Conservation (phyloP, 1,140 invertebrate genomes). For the Diorhabda sublineata region DNA sequence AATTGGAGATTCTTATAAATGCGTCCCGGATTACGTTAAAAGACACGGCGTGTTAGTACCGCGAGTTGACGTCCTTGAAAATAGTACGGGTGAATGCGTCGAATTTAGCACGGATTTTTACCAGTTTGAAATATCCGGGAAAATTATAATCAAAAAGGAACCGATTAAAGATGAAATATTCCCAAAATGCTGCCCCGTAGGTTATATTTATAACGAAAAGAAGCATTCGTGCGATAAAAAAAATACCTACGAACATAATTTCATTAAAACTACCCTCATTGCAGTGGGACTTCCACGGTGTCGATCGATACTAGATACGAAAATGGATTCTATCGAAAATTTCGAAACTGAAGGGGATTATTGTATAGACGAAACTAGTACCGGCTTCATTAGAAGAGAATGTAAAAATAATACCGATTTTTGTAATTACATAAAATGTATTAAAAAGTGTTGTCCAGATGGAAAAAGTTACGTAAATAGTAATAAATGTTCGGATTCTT, state of each 20-base stretch:
- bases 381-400: constrained; percentile 20
- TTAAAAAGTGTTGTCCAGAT: constrained; percentile 32
- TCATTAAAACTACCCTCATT: constrained; percentile 20
- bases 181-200: constrained; percentile 31
- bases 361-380: constrained; percentile 23
- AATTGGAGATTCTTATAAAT: not conserved
- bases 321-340: not conserved
- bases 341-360: constrained; percentile 4
- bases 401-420: constrained; percentile 22
- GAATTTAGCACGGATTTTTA: not conserved
- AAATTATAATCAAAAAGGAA: not conserved
- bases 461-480: constrained; percentile 31
- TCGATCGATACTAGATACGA: constrained; percentile 24
- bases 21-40: not conserved
- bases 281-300: constrained; percentile 28
- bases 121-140: not conserved
- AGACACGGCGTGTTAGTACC: not conserved
- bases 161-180: constrained; percentile 9
- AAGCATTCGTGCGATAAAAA: constrained; percentile 22
- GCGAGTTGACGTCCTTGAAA: no score
- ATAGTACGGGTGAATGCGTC: not conserved
- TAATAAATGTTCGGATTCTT: constrained; percentile 25
- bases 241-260: not conserved
- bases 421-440: constrained; percentile 22
- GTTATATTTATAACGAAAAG: constrained; percentile 23